Evolutionary conservation across 2,888 invertebrate genomes (phyloP), one percentile per base, ranked within the genome.

Genomic region (Chrysina gloriosa): DNA sequence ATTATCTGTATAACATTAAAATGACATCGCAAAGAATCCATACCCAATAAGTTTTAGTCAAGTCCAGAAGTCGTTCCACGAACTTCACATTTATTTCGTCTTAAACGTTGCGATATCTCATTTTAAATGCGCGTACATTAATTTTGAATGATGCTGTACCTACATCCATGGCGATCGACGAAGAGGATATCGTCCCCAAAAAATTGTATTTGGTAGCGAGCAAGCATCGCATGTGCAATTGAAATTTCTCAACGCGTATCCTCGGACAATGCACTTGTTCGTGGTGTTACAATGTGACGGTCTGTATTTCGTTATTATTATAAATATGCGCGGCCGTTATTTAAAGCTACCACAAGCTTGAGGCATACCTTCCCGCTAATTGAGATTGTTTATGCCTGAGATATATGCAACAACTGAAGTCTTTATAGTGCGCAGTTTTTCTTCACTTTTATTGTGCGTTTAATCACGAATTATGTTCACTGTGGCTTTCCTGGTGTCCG

Each of bases 311-410:
- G 31, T 52, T 52, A 52, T 52, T 52, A 52, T 52, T 52, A 52
- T 52, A 52, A 52, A 52, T 52, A 52, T 52, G 27, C 52, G 14
- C 31, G 16, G 21, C 52, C 52, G 52, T 52, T 52, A 52, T 52
- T 52, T 52, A 52, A 29, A 52, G 52, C 52, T 52, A 52, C 52
- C 52, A 31, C 52, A 52, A 52, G 52, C 29, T 52, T 52, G 52
- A 52, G 19, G 27, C 9, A 29, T 52, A 52, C 52, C 29, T 31
- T 27, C 27, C 31, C 29, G 19, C 31, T 52, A 52, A 52, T 52
- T 52, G 52, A 52, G 52, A 52, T 52, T 52, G 52, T 52, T 52
- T 52, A 52, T 52, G 52, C 9, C 29, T 48, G 52, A 52, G 52
- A 29, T 52, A 52, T 52, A 16, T 31, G 16, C 29, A n/a, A n/a